Percentiles rank a stretch among this genome's conserved stretches.
Evolutionary conservation across 2,888 invertebrate species (phyloP).

Genomic region (Onchidella celtica): DNA sequence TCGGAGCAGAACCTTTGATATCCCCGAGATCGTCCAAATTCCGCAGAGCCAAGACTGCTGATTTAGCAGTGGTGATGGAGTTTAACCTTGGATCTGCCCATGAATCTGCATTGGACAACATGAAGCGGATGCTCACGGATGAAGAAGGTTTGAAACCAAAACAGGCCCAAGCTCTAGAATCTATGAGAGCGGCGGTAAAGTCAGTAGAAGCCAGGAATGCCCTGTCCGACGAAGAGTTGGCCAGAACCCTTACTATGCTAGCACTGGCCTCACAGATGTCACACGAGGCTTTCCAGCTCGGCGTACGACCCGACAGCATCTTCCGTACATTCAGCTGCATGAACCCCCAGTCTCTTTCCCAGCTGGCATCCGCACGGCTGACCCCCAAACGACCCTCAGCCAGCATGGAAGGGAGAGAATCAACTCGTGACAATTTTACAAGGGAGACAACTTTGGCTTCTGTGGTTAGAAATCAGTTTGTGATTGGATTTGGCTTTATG

Average conservation of each 20-base stretch:
- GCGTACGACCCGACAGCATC: constrained; percentile 63
- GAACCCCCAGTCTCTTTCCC: constrained; percentile 25
- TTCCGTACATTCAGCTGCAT: constrained; percentile 61
- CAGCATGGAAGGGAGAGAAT: not conserved
- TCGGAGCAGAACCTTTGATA: not conserved
- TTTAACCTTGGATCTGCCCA: constrained; percentile 56
- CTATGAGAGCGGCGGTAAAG: constrained; percentile 41
- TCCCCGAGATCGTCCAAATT: constrained; percentile 22
- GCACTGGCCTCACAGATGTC: constrained; percentile 71
- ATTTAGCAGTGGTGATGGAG: constrained; percentile 48
- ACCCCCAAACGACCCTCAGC: not conserved
- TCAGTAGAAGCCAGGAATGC: not conserved
- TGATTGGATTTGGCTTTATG: not conserved
- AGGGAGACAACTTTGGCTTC: constrained; percentile 38
- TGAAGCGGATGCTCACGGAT: constrained; percentile 59
- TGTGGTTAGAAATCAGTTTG: constrained; percentile 21
- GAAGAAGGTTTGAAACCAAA: constrained; percentile 60
- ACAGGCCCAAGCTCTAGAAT: constrained; percentile 52
- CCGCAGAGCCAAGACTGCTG: constrained; percentile 22
- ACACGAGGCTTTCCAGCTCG: constrained; percentile 65
- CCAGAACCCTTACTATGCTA: constrained; percentile 65
- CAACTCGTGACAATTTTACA: not conserved
- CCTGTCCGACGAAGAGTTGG: constrained; percentile 60
- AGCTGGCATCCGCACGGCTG: constrained; percentile 14
- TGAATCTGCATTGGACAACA: constrained; percentile 57